These are phyloP conservation scores for Ciconia nigra DNA, from an alignment of 2,797 vertebrate genomes.

Conservation along the genomic window DNA sequence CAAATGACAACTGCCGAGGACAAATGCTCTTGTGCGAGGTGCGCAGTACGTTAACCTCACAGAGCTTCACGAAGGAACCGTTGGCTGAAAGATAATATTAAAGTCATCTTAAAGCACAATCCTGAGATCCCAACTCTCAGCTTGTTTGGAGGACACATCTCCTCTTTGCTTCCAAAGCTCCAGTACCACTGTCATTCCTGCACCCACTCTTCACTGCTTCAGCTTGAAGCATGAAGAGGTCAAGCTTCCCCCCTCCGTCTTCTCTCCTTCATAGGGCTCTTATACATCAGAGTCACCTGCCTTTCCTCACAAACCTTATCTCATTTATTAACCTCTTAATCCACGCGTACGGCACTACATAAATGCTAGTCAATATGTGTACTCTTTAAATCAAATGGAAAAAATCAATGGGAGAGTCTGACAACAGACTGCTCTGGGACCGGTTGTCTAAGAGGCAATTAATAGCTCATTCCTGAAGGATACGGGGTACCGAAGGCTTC, in stretches of 20 bases:
- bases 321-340: neutral
- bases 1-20: neutral
- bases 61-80: accelerated
- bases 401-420: neutral
- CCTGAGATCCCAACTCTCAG: neutral
- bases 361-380: neutral
- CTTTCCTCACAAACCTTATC: neutral
- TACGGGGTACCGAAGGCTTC: accelerated
- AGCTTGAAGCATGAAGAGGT: neutral
- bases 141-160: neutral
- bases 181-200: accelerated
- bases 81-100: accelerated
- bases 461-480: neutral
- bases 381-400: neutral
- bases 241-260: neutral
- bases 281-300: neutral
- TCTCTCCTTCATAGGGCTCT: neutral
- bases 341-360: accelerated
- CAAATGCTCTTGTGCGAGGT: accelerated
- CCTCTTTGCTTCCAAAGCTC: neutral
- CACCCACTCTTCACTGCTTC: neutral
- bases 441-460: neutral
- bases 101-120: neutral
- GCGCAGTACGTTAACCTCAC: neutral
- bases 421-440: neutral